Conservation (phyloP, 2,888 invertebrate species). For the Euclidia mi region DNA sequence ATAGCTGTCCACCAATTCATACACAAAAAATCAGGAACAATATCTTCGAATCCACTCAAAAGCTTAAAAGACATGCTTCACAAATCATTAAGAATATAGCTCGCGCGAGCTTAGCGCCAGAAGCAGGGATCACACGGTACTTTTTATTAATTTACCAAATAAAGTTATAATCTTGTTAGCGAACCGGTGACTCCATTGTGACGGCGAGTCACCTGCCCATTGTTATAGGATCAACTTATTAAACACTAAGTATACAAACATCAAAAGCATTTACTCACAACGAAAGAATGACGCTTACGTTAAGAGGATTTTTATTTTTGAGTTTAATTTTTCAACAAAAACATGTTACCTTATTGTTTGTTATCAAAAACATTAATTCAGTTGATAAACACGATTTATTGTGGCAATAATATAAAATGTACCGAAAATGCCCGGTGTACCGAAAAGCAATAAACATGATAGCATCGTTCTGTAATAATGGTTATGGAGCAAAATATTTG, state of each 20-base stretch:
- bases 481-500: constrained; percentile 85
- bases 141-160: constrained; percentile 88
- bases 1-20: no score
- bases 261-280: constrained; percentile 83
- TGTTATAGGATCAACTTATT: constrained; percentile 90
- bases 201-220: constrained; percentile 85
- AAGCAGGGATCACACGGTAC: constrained; percentile 75
- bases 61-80: constrained; percentile 47
- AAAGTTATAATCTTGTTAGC: constrained; percentile 90
- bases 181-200: constrained; percentile 81
- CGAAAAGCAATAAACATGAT: constrained; percentile 81
- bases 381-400: constrained; percentile 49
- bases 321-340: constrained; percentile 30
- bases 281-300: constrained; percentile 79
- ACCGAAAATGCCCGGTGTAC: constrained; percentile 51
- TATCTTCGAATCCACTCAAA: constrained; percentile 9
- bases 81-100: constrained; percentile 61
- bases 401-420: constrained; percentile 51
- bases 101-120: constrained; percentile 47
- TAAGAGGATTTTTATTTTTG: constrained; percentile 82
- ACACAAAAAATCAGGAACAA: background rate
- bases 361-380: constrained; percentile 32
- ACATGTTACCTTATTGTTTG: constrained; percentile 38
- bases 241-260: constrained; percentile 89
- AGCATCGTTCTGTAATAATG: constrained; percentile 78